phyloP scores from a whole-genome alignment of 2,797 vertebrate species.

The Octomys mimax region DNA sequence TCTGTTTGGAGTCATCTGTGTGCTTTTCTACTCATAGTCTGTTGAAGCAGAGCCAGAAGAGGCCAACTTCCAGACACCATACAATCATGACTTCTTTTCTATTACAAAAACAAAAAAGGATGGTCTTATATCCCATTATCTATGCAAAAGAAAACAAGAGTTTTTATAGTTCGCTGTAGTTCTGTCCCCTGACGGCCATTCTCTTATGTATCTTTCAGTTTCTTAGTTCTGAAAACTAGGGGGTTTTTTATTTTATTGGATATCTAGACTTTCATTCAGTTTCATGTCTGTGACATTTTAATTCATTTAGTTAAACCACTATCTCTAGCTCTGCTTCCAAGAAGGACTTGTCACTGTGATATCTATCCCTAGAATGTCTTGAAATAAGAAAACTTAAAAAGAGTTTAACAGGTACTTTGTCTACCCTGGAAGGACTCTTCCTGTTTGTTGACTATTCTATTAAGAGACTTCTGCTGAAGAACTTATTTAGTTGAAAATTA shows the following conservation, averaged over 20 bases:
- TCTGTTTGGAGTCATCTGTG: no score
- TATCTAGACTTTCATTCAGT: background rate
- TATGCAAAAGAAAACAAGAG: background rate
- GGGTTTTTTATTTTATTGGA: background rate
- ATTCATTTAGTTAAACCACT: conserved; percentile 28
- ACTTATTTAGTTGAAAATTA: background rate
- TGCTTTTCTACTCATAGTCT: no score
- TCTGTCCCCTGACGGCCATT: background rate
- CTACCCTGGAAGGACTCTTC: background rate
- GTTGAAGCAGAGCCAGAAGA: no score
- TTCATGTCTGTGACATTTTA: background rate
- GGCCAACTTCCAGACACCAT: no score
- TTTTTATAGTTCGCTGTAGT: background rate
- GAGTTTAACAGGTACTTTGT: background rate
- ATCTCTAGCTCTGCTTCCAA: background rate
- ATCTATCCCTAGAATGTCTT: background rate
- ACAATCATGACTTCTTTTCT: no score
- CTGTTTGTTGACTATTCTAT: background rate
- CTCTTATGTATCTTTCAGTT: background rate
- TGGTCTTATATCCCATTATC: background rate
- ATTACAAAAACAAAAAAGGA: no score
- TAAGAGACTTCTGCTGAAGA: background rate
- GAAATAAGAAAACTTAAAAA: background rate
- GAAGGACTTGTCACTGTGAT: background rate
- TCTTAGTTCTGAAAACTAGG: background rate